A percentile compares a stretch with the other conserved stretches of the same genome.
Evolutionary conservation across 2,888 invertebrate species (phyloP).

Genomic region (Diabrotica balteata): DNA sequence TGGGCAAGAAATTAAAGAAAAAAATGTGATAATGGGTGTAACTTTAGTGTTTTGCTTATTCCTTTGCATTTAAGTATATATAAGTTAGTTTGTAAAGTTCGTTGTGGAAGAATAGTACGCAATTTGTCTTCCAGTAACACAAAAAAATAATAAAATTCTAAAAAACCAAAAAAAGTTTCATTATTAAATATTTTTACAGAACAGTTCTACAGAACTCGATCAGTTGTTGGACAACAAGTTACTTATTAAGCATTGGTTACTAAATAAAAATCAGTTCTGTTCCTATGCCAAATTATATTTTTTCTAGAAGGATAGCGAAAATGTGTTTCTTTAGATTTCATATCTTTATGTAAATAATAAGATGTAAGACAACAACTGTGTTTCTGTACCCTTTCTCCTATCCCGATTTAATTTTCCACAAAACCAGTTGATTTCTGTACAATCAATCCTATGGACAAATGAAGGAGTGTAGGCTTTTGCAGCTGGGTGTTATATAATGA

Average conservation of each 20-base stretch:
- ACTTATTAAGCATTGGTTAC: slow-evolving; percentile 19
- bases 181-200: slow-evolving; percentile 14
- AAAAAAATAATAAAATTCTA: slow-evolving; percentile 47
- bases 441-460: no score
- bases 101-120: slow-evolving; percentile 45
- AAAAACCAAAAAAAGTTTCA: slow-evolving; percentile 29
- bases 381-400: no score
- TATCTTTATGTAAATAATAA: slow-evolving; percentile 33
- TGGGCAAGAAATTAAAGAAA: slow-evolving; percentile 42
- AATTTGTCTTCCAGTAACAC: slow-evolving; percentile 56
- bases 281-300: slow-evolving; percentile 33
- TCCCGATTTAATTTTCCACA: no score
- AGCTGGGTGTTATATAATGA: no score
- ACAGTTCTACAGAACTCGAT: slow-evolving; percentile 19
- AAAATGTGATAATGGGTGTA: slow-evolving; percentile 50
- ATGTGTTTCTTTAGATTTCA: slow-evolving; percentile 28
- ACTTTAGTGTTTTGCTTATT: slow-evolving; percentile 46
- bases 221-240: slow-evolving; percentile 12
- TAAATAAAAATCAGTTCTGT: slow-evolving; percentile 29
- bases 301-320: slow-evolving; percentile 26
- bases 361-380: slow-evolving; percentile 19
- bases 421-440: no score
- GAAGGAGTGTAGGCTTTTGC: no score
- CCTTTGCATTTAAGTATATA: slow-evolving; percentile 49
- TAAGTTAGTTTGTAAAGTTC: slow-evolving; percentile 50